Evolutionary conservation across 2,888 invertebrate species (phyloP), one percentile per base, ranked within the genome.

Genomic region (Parascotia fuliginaria): DNA sequence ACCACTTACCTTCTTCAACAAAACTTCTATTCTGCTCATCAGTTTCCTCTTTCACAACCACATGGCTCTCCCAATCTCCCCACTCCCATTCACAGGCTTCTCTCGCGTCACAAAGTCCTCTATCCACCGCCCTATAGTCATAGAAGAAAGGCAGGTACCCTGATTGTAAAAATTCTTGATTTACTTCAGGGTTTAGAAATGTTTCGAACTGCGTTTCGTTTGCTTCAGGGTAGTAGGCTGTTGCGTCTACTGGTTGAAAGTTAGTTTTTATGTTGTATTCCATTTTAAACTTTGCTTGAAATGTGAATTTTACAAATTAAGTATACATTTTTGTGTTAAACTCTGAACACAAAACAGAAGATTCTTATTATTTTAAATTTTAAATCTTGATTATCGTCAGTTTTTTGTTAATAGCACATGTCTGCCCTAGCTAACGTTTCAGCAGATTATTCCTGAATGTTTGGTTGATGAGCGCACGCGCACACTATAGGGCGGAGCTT

Each of bases 61-160:
- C 70, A 39, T 75, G 77, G 4, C 45, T 64, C 22, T 78, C 75
- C 78, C 81, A 79, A 28, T 81, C 77, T 0, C 74, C 65, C 81
- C 81, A 83, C 38, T 70, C 69, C 61, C 67, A 69, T 0, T 71
- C 64, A 56, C 60, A 54, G 40, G 45, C 52, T 29, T 53, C 55
- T 43, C 59, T 61, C 48, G 24, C 34, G n/a, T 61, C 67, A 24
- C 56, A 60, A 3, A 61, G 7, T 2, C 59, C 60, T 37, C 73
- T 63, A 24, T 77, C 78, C 2, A 73, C 73, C 1, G 68, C 57
- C 7, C 82, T 62, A 15, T 76, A 76, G 11, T 87, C 87, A 51
- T 84, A 87, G 47, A 77, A 75, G 64, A 86, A 77, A 0, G 85
- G 86, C 38, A 86, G 57, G 44, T 79, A 87, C 9, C 67, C 74